Conservation (phyloP, 2,888 invertebrate genomes). For the Eudasyphora cyanicolor region DNA sequence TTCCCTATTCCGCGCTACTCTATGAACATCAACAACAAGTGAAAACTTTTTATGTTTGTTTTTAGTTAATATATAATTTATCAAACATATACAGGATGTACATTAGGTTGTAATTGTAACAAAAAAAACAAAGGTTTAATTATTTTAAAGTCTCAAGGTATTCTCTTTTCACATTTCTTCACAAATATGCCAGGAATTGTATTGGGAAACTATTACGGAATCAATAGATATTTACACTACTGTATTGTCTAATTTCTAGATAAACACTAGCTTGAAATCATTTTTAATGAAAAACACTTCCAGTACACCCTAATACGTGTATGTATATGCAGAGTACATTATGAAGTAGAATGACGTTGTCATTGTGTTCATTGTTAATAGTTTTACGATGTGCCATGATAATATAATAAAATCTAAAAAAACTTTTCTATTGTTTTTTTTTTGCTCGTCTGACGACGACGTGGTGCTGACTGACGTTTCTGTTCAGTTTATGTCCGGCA, state of each 20-base stretch:
- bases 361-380: constrained; percentile 24
- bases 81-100: not conserved
- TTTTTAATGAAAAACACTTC: too few relatives aligned
- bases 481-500: not conserved
- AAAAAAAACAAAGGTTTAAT: not conserved
- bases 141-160: too few relatives aligned
- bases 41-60: constrained; percentile 8
- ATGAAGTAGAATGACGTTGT: not conserved
- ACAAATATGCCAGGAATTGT: too few relatives aligned
- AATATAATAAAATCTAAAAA: constrained; percentile 26
- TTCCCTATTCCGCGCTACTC: not conserved
- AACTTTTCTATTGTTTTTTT: not conserved
- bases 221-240: too few relatives aligned
- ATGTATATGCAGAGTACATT: not conserved
- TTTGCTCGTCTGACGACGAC: too few relatives aligned
- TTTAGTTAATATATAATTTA: constrained; percentile 26
- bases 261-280: too few relatives aligned
- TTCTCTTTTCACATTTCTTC: too few relatives aligned
- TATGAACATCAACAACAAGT: not conserved
- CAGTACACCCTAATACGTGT: not conserved
- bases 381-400: constrained; percentile 24
- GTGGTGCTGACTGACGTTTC: not conserved
- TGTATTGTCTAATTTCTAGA: too few relatives aligned
- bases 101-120: not conserved
- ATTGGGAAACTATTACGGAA: too few relatives aligned